These are phyloP conservation scores for Rhynchotus rufescens DNA, from an alignment of 2,797 vertebrate species.

Conservation along the genomic window DNA sequence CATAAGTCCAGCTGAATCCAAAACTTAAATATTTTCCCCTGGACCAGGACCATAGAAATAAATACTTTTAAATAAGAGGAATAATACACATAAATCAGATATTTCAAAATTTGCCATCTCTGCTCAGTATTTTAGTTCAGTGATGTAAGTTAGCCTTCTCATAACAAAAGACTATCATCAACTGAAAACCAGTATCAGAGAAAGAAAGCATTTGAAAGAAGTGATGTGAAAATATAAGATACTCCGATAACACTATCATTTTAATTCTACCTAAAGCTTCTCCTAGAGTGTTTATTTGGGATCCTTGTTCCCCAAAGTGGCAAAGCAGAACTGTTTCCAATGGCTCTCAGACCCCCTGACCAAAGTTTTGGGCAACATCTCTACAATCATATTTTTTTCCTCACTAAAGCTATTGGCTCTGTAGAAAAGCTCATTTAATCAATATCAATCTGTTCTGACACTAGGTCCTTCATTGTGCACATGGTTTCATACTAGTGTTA, in stretches of 20 bases:
- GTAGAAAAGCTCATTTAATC: neutral
- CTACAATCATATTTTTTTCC: neutral
- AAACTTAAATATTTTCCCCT: neutral
- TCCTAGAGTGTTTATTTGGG: neutral
- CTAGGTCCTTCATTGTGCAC: neutral
- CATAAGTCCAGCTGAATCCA: neutral
- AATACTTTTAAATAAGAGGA: neutral
- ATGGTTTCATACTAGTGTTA: accelerated
- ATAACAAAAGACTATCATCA: neutral
- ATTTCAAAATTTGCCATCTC: neutral
- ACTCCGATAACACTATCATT: neutral
- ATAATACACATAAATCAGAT: neutral
- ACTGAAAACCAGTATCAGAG: neutral
- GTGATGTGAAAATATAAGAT: neutral
- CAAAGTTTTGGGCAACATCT: neutral
- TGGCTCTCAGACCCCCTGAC: neutral
- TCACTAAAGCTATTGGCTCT: neutral
- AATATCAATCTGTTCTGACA: neutral
- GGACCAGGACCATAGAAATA: neutral
- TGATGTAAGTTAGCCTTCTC: neutral
- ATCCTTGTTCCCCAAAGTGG: neutral
- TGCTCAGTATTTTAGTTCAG: neutral
- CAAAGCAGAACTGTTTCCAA: neutral
- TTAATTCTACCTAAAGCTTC: neutral
- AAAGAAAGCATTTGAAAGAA: neutral